phyloP scores from a whole-genome alignment of 2,797 vertebrate species.

The Microctenopoma lineatum region DNA sequence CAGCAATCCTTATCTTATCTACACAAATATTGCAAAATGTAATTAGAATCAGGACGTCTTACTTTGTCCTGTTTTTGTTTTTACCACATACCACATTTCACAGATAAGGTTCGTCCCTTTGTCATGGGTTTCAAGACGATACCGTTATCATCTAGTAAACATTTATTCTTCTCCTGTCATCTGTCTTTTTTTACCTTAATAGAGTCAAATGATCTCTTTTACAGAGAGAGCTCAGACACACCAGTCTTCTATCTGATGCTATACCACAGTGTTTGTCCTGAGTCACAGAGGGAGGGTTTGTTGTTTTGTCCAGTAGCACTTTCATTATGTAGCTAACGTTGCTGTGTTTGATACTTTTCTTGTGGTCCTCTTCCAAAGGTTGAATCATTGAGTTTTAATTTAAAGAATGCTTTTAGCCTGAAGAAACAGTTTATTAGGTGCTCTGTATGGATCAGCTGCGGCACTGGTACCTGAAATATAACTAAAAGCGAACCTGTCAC shows the following conservation, averaged over 20 bases:
- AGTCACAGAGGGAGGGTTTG: background rate
- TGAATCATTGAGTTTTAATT: background rate
- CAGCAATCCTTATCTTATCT: conserved; percentile 1
- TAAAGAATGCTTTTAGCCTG: background rate
- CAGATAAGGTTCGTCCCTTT: conserved; percentile 10
- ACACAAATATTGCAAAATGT: conserved; percentile 14
- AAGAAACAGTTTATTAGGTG: background rate
- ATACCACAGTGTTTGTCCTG: background rate
- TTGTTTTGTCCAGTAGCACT: conserved; percentile 5
- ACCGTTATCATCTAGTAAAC: background rate
- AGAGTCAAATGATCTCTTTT: conserved; percentile 15
- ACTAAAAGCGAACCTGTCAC: too few relatives aligned
- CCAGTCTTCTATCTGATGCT: conserved; percentile 10
- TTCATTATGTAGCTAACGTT: too few relatives aligned
- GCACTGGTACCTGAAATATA: too few relatives aligned
- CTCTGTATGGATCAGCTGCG: too few relatives aligned
- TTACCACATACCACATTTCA: background rate
- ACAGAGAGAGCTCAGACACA: background rate
- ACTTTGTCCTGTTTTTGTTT: conserved; percentile 4
- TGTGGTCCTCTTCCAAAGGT: background rate
- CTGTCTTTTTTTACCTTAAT: conserved; percentile 12
- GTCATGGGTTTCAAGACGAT: conserved; percentile 4
- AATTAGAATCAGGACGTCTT: conserved; percentile 10
- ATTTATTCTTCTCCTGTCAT: background rate
- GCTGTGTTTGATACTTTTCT: background rate